Base-by-base conservation (phyloP, 2,797 vertebrate genomes). In the Linurgus olivaceus region DNA sequence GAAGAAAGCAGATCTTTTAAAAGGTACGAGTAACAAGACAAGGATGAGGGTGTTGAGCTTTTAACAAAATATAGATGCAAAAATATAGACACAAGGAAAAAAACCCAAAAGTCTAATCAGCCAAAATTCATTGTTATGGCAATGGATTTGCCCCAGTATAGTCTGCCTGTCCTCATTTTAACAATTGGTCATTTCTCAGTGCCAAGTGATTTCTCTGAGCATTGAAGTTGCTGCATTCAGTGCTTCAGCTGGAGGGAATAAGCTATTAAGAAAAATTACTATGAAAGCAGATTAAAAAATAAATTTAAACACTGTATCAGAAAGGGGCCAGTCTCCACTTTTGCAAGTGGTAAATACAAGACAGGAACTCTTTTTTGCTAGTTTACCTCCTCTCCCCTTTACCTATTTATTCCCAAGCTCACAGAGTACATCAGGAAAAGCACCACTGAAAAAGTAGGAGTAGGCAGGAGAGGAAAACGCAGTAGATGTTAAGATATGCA, bases 401-500 rank as follows among this genome's bases (percentile, higher is more conserved):
- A 70, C 35, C 24, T 63, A 42, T 70, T 86, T 90, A 58, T 58
- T 93, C 80, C 58, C 61, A 67, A 61, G 29, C 11, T 91, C 62
- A 12, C 29, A 68, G 24, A 54, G 25, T 55, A 80, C n/a, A 42
- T 42, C 40, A 77, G 42, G 44, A 74, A 93, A 93, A 88, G 38
- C 35, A 88, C 6, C 33, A 59, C 35, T 0, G 4, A 16, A 93
- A 63, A 91, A 80, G 31, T 9, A 81, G 45, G 6, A 91, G 18
- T 26, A 79, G 15, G 31, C 42, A 59, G 75, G 74, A 88, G 35
- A 78, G 31, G 25, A 84, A 70, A 13, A 70, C 0, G 0, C 50
- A 83, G 67, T 16, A 86, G 82, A 92, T 88, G 55, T 62, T 94
- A 86, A 93, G 63, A 83, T 84, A 92, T 50, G 70, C 73, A 86